These are phyloP conservation scores for Eulemur coronatus DNA, from an alignment of 2,797 vertebrate species.

Conservation along the genomic window DNA sequence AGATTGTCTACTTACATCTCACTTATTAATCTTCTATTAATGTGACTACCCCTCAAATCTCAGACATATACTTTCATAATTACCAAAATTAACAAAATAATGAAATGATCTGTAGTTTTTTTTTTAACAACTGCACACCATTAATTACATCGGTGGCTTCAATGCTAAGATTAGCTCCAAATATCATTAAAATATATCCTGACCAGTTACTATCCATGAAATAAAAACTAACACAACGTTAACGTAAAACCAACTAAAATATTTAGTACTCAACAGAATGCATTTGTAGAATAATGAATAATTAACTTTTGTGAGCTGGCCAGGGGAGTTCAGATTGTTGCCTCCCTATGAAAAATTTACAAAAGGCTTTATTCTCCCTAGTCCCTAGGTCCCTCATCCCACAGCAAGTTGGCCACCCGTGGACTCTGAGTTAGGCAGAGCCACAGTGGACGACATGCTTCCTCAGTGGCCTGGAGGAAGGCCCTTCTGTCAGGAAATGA, in stretches of 20 bases:
- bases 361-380: conserved; percentile 50
- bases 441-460: not conserved
- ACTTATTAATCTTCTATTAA: conserved; percentile 68
- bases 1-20: conserved; percentile 75
- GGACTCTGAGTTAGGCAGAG: not conserved
- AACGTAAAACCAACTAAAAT: conserved; percentile 66
- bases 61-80: conserved; percentile 73
- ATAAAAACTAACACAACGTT: conserved; percentile 60
- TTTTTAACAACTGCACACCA: conserved; percentile 62
- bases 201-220: conserved; percentile 55
- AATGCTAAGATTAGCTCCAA: conserved; percentile 69
- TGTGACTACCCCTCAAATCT: conserved; percentile 57
- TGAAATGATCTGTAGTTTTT: conserved; percentile 59
- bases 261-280: conserved; percentile 75
- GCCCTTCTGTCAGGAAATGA: not conserved
- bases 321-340: conserved; percentile 63
- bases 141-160: conserved; percentile 68
- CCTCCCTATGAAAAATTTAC: conserved; percentile 70
- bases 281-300: conserved; percentile 77
- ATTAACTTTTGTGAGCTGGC: conserved; percentile 80
- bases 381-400: not conserved
- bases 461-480: not conserved
- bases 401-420: not conserved
- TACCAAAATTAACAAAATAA: conserved; percentile 71
- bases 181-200: conserved; percentile 69